Percentiles rank a stretch among this genome's conserved stretches.
These are phyloP conservation scores for Scopus umbretta DNA, from an alignment of 2,113 vertebrate genomes.

Conservation along the genomic window DNA sequence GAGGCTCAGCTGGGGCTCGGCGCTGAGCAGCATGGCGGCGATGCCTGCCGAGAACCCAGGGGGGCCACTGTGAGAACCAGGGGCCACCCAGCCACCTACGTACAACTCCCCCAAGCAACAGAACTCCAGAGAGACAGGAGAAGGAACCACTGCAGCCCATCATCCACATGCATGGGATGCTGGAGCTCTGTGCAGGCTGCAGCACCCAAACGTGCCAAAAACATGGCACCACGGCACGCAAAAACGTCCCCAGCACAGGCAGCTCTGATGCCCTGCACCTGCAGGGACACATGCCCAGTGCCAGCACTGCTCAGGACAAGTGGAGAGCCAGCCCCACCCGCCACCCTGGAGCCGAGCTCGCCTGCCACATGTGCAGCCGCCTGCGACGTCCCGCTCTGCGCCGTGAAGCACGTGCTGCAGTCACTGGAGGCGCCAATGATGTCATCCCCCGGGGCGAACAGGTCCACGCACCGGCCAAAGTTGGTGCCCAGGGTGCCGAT, in stretches of 20 bases:
- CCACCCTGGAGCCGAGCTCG: background rate
- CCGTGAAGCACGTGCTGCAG: slow-evolving; percentile 85
- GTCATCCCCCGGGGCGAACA: slow-evolving; percentile 89
- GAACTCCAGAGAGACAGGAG: background rate
- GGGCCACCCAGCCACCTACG: accelerated
- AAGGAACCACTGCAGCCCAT: background rate
- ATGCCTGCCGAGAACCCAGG: slow-evolving; percentile 64
- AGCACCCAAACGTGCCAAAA: background rate
- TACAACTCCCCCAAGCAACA: accelerated
- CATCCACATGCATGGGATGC: accelerated
- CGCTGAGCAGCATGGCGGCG: slow-evolving; percentile 76
- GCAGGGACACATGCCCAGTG: background rate
- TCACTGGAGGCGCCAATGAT: slow-evolving; percentile 87
- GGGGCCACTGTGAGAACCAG: background rate
- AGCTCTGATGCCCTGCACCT: background rate
- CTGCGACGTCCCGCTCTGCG: slow-evolving; percentile 85
- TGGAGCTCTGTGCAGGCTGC: background rate
- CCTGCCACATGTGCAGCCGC: slow-evolving; percentile 87
- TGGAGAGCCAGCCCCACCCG: background rate
- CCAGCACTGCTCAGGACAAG: background rate
- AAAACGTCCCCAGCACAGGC: background rate
- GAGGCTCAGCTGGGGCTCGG: slow-evolving; percentile 59
- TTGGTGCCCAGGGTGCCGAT: slow-evolving; percentile 83
- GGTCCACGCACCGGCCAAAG: slow-evolving; percentile 83
- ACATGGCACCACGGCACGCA: accelerated